phyloP scores from a whole-genome alignment of 2,888 invertebrate genomes.

The Bursaphelenchus okinawaensis region DNA sequence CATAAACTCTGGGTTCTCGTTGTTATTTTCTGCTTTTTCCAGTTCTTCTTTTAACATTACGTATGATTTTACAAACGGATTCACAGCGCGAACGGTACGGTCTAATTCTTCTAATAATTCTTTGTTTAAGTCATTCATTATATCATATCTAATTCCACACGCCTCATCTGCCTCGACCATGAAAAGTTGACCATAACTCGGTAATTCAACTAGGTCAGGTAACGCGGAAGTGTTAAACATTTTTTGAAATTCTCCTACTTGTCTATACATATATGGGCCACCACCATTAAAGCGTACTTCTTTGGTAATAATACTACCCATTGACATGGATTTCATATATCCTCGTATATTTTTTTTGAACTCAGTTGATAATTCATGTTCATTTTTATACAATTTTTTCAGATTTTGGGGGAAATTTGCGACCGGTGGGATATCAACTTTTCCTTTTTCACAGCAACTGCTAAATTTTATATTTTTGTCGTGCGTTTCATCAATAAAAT shows the following conservation, averaged over 20 bases:
- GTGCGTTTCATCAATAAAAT: background rate
- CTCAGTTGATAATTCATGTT: background rate
- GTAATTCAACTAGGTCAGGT: background rate
- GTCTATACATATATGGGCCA: background rate
- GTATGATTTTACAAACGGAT: background rate
- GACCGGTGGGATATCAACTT: background rate
- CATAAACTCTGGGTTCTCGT: too few species aligned
- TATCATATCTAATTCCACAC: too few species aligned
- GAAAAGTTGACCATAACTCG: conserved; percentile 8
- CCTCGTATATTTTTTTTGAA: background rate
- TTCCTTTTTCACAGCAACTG: background rate
- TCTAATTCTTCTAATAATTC: too few species aligned
- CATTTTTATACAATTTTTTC: background rate
- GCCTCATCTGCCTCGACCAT: conserved; percentile 11
- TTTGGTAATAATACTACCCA: background rate
- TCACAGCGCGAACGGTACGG: background rate
- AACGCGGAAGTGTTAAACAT: background rate
- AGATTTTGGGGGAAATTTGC: background rate
- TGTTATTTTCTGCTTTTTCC: too few species aligned
- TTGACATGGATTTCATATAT: background rate
- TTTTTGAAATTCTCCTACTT: background rate
- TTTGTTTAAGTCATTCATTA: too few species aligned
- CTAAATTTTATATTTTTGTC: background rate
- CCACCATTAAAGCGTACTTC: background rate
- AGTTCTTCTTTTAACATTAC: background rate